Evolutionary conservation across 2,888 invertebrate species (phyloP), one percentile per base, ranked within the genome.

Genomic region (Eilema sororculum): DNA sequence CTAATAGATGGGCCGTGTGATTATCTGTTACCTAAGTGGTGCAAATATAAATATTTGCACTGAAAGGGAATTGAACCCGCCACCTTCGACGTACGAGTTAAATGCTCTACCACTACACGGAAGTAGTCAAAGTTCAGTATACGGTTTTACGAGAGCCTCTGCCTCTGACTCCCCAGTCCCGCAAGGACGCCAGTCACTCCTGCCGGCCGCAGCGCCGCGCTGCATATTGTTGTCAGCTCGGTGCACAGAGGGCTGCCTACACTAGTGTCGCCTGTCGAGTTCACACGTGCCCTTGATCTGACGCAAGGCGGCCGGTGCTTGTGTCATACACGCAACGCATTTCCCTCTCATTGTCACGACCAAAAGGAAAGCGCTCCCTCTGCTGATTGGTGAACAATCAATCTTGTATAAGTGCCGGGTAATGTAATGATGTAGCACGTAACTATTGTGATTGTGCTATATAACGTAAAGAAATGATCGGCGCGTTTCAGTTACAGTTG

Each of bases 401-500:
- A 67, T 67, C 70, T 76, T 72, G 69, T 67, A 63, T 68, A 77
- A 68, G 70, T 76, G 65, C 63, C 73, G 73, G 72, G 72, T 75
- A 66, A 74, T 71, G 72, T 75, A 74, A 71, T 72, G 71, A 73
- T 72, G 78, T 68, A 25, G 65, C 16, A 62, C 59, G 69, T 79
- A 68, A 61, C 70, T 73, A 75, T 76, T 75, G 60, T 59, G 72
- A 75, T 72, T 72, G 74, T 72, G 69, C 72, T 81, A 81, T 81
- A 81, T 81, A 72, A 72, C 73, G 73, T 64, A 71, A 69, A 69
- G 74, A 76, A 81, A 76, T 73, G 74, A 24, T 74, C 60, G 24
- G 16, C 16, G 63, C 65, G 68, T 82, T 81, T 81, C 82, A 81
- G 81, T 81, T 37, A 68, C 71, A 60, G 64, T 71, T 37, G 67